These are phyloP conservation scores for Oreortyx pictus DNA, from an alignment of 2,797 vertebrate species.

Conservation along the genomic window DNA sequence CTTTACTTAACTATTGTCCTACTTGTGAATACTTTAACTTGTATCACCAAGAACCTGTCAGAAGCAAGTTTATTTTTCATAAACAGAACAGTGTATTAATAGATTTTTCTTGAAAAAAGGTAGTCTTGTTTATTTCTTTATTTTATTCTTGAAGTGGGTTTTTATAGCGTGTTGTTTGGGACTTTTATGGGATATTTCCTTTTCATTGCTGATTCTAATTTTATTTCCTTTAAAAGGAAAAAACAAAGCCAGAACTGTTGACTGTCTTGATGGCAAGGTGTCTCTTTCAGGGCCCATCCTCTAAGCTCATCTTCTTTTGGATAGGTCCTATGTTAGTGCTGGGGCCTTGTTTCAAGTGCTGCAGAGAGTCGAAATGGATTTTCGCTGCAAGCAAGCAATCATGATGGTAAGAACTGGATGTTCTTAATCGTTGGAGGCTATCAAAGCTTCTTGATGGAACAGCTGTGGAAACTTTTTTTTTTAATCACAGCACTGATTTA, in stretches of 20 bases:
- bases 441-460: not conserved
- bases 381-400: conserved; percentile 84
- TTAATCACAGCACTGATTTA: not conserved
- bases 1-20: too few relatives aligned
- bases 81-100: not conserved
- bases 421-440: not conserved
- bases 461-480: not conserved
- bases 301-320: not conserved
- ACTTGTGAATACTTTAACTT: too few relatives aligned
- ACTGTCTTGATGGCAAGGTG: not conserved
- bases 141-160: not conserved
- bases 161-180: not conserved
- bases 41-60: too few relatives aligned
- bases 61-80: too few relatives aligned
- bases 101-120: not conserved
- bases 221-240: not conserved
- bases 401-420: conserved; percentile 76
- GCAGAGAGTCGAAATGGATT: conserved; percentile 84
- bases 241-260: not conserved
- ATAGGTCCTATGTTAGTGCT: conserved; percentile 75
- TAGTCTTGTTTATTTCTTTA: rapidly evolving
- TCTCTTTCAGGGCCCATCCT: not conserved
- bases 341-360: conserved; percentile 83
- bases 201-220: not conserved
- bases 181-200: rapidly evolving